Percentiles rank a stretch among this genome's conserved stretches.
These are phyloP conservation scores for Apis dorsata DNA, from an alignment of 1,140 invertebrate species.

Conservation along the genomic window DNA sequence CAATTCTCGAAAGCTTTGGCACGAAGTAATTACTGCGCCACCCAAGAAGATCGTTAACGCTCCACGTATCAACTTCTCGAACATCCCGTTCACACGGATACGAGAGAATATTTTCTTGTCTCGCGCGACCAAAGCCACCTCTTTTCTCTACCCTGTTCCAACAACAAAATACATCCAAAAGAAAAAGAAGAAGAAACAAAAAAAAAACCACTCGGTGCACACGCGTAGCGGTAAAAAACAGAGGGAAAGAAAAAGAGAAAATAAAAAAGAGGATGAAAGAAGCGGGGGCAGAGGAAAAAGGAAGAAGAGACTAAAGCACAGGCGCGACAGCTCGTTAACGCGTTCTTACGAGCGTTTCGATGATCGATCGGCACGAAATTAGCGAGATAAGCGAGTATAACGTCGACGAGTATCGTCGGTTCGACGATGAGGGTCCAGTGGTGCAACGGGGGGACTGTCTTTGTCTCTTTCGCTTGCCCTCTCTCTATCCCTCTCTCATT, in stretches of 20 bases:
- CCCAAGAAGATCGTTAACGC: slow-evolving; percentile 17
- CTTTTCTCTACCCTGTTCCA: not conserved
- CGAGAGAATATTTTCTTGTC: not conserved
- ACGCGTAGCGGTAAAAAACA: no score
- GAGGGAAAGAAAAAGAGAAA: not conserved
- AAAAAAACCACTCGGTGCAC: no score
- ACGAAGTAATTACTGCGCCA: slow-evolving; percentile 31
- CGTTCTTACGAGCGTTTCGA: slow-evolving; percentile 40
- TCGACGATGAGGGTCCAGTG: not conserved
- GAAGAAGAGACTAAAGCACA: not conserved
- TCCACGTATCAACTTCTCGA: not conserved
- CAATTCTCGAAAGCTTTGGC: slow-evolving; percentile 15
- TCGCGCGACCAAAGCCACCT: not conserved
- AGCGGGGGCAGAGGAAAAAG: not conserved
- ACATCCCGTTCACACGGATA: not conserved
- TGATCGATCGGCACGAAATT: slow-evolving; percentile 66
- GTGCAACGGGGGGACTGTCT: not conserved
- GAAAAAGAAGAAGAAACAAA: not conserved
- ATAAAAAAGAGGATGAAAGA: not conserved
- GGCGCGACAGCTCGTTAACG: slow-evolving; percentile 41
- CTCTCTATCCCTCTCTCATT: slow-evolving; percentile 5
- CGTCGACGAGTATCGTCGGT: slow-evolving; percentile 45
- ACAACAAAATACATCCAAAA: not conserved
- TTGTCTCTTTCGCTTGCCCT: not conserved
- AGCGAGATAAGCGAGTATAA: slow-evolving; percentile 62